Conservation (phyloP, 2,888 invertebrate genomes). For the Erpobdella octoculata region DNA sequence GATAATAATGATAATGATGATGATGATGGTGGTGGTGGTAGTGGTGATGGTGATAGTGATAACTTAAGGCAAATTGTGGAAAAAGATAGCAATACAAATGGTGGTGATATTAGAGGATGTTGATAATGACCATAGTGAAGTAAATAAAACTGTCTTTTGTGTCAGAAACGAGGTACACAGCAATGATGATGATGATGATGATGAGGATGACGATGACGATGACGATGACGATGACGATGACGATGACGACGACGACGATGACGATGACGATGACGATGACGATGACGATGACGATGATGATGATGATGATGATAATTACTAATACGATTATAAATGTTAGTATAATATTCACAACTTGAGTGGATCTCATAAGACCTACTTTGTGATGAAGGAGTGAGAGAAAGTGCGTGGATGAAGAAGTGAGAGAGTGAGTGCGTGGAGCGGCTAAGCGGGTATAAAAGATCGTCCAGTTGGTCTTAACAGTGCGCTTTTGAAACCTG, state of each 20-base stretch:
- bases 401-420: no score
- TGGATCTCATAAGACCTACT: no score
- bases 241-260: constrained; percentile 12
- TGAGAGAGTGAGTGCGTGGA: no score
- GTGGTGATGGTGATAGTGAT: constrained; percentile 18
- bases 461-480: no score
- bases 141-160: background rate
- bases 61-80: no score
- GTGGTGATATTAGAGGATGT: constrained; percentile 20
- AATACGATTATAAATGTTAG: no score
- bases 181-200: constrained; percentile 14
- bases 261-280: background rate
- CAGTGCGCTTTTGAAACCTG: no score
- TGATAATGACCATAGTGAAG: constrained; percentile 10
- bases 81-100: constrained; percentile 11
- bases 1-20: background rate
- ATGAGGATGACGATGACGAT: constrained; percentile 12
- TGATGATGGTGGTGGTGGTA: background rate
- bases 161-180: background rate
- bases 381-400: no score
- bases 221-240: constrained; percentile 13
- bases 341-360: no score
- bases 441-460: no score
- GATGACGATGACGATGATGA: background rate
- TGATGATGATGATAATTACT: constrained; percentile 12